These are phyloP conservation scores for Malurus leucopterus DNA, from an alignment of 2,797 vertebrate genomes.

Conservation along the genomic window DNA sequence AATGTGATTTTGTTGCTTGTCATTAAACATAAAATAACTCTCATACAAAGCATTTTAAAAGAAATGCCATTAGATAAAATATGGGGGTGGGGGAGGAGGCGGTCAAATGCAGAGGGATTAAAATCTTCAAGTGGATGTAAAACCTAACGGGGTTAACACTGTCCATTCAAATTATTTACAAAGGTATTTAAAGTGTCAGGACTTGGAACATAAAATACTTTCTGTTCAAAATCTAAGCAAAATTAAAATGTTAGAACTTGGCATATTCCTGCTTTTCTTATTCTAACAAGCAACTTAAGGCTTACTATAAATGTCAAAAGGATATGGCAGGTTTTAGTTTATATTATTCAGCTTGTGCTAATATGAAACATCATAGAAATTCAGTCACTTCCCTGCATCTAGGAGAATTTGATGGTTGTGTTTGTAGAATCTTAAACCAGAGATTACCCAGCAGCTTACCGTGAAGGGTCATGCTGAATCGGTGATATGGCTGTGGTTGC, in stretches of 20 bases:
- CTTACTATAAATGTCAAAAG: constrained; percentile 58
- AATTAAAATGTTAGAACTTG: constrained; percentile 54
- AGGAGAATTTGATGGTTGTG: neutral
- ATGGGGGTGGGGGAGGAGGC: neutral
- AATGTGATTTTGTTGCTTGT: constrained; percentile 52
- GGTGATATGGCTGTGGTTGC: constrained; percentile 30
- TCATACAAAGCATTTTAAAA: constrained; percentile 37
- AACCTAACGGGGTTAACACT: constrained; percentile 5
- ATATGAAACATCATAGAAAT: constrained; percentile 20
- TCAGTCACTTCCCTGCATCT: neutral
- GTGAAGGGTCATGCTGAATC: constrained; percentile 55
- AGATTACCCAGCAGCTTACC: constrained; percentile 71
- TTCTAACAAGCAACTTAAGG: constrained; percentile 51
- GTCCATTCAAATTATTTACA: constrained; percentile 59
- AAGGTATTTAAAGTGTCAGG: constrained; percentile 31
- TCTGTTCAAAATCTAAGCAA: constrained; percentile 39
- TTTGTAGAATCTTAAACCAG: constrained; percentile 31
- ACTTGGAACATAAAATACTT: constrained; percentile 41
- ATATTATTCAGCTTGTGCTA: constrained; percentile 12
- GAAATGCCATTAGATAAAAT: constrained; percentile 36
- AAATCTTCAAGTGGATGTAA: constrained; percentile 25
- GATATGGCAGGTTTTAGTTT: constrained; percentile 34
- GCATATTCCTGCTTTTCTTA: constrained; percentile 44
- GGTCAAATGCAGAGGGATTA: neutral
- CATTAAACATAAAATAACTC: constrained; percentile 57